Base-by-base conservation (phyloP, 2,888 invertebrate species). In the Synanthedon myopaeformis region DNA sequence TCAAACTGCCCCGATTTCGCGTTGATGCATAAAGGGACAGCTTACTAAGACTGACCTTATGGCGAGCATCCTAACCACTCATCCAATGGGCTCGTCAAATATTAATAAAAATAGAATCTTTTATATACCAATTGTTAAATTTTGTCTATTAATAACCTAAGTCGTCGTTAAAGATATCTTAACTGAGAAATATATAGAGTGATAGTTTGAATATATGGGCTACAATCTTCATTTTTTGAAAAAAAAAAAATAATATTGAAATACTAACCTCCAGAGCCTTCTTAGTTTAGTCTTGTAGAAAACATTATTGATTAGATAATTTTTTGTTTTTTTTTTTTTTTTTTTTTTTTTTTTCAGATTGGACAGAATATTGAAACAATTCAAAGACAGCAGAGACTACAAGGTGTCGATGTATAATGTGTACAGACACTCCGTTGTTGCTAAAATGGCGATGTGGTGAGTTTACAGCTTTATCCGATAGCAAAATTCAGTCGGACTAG, bases 381-480 rank as follows among this genome's bases (percentile, higher is more conserved):
- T 76, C 61, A 66, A 63, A 55, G 61, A 70, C 57, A 77, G 74
- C 62, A 61, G 61, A 41, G 78, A 82, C 4, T 87, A 84, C 62
- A 72, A 61, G 56, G 72, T 86, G 63, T 66, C 80, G 0, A 63
- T 60, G 42, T 86, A 72, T 62, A 83, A 61, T 54, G 62, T 65
- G 8, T 73, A 72, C 57, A 69, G 65, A 52, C 80, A 78, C 58
- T 74, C 79, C 0, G 56, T 65, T 2, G 65, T 71, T 0, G 65
- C 70, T 2, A 65, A 71, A 2, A 54, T 84, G 57, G 77, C 72
- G 0, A 59, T 81, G 14, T 86, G 83, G 86, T 86, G 67, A 64
- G 64, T 58, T 54, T 28, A 8, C 8, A 28, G 8, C 28, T 28
- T 28, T 8, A 28, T 28, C 28, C 28, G 28, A 28, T 8, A 28